Conservation (phyloP, 1,140 invertebrate genomes). For the Triops longicaudatus region DNA sequence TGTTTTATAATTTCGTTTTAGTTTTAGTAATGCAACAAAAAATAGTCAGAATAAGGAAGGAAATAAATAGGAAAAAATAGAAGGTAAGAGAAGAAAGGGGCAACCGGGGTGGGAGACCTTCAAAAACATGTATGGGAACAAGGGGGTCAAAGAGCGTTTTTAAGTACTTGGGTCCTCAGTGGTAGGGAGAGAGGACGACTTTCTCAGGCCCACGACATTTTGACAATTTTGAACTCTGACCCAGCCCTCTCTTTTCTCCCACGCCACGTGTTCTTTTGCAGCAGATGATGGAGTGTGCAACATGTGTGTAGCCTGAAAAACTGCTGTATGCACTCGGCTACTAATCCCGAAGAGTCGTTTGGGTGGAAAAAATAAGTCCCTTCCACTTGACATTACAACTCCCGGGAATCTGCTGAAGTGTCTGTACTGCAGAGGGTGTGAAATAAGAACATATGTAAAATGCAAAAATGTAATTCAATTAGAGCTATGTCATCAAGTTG, state of each 20-base stretch:
- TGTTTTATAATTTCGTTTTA: too few species aligned
- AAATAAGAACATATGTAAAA: too few species aligned
- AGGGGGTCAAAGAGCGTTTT: slow-evolving; percentile 23
- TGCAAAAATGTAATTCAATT: not conserved
- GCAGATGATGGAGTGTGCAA: slow-evolving; percentile 10
- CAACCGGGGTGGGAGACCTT: not conserved
- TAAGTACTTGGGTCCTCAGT: not conserved
- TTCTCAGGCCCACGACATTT: slow-evolving; percentile 1
- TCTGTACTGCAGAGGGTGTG: too few species aligned
- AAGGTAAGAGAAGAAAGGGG: not conserved
- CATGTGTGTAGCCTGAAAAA: not conserved
- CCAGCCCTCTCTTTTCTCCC: not conserved
- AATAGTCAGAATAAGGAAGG: too few species aligned
- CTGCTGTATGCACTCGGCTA: not conserved
- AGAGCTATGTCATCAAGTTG: not conserved
- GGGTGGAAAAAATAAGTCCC: too few species aligned
- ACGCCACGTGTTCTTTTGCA: not conserved
- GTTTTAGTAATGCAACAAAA: too few species aligned
- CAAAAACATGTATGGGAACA: slow-evolving; percentile 19
- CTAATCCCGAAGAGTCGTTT: too few species aligned
- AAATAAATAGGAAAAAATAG: not conserved
- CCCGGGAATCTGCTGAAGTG: too few species aligned
- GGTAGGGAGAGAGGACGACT: not conserved
- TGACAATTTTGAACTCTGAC: slow-evolving; percentile 5
- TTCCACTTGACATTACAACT: too few species aligned